Base-by-base conservation (phyloP, 2,888 invertebrate genomes). In the Cremastinae sp. region DNA sequence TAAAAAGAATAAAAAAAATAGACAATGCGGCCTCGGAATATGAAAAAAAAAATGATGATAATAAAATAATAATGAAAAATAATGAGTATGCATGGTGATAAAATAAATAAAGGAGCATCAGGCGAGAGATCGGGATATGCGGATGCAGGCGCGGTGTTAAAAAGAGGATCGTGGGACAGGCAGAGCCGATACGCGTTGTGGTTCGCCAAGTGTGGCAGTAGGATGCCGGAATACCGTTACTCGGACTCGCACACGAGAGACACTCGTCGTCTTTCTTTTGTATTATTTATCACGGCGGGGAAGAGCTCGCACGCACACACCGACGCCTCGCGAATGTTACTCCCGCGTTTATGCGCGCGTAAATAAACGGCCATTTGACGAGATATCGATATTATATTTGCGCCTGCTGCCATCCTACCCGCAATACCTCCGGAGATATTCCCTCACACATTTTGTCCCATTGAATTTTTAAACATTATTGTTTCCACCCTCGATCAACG, bases 201-300 rank as follows among this genome's bases (percentile, higher is more conserved):
- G 62, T 47, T 58, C 74, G 77, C 83, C 86, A 88, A 88, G 88
- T 89, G 87, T 88, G 88, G 87, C 88, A 89, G 88, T 89, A 88
- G 89, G 88, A 88, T 88, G 85, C 85, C 83, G 86, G 83, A 81
- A 85, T 88, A 78, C 89, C 89, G 88, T 89, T 89, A 86, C 81
- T 80, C 82, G 84, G 85, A 83, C 85, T 84, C 84, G 82, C 82
- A 28, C 28, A 28, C 28, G 28, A 18, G 61, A 20, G 41, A 34
- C 34, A 10, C 56, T 53, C n/a, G 8, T 9, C 38, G 14, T 22
- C 59, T 18, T 80, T 84, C 86, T 87, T 87, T 72, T 88, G 87
- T 85, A 85, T 87, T 84, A 85, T 85, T 83, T 83, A 79, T 81
- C 82, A 49, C 61, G 68, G 61, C 61, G 68, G 61, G 73, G 66